Evolutionary conservation across 1,140 invertebrate species (phyloP).

Genomic region (Agrilus planipennis): DNA sequence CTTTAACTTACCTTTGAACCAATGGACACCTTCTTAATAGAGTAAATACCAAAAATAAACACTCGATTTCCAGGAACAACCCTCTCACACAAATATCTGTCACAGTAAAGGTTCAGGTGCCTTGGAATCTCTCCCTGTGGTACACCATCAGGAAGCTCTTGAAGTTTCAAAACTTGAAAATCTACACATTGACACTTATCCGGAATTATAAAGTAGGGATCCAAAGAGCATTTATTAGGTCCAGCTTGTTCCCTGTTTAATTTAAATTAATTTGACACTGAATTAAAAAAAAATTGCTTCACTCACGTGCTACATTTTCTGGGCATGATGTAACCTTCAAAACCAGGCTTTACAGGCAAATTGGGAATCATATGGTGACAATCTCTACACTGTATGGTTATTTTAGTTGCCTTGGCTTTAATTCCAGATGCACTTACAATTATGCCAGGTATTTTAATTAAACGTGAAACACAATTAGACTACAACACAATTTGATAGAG

Average conservation of each 20-base stretch:
- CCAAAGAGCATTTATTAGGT: constrained; percentile 83
- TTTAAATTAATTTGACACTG: not conserved
- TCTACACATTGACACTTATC: constrained; percentile 97
- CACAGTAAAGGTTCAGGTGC: constrained; percentile 90
- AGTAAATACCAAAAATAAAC: constrained; percentile 89
- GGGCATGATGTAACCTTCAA: constrained; percentile 95
- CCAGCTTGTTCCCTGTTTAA: constrained; percentile 77
- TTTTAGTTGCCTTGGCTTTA: constrained; percentile 86
- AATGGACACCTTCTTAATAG: constrained; percentile 81
- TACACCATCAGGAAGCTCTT: constrained; percentile 92
- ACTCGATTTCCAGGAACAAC: constrained; percentile 95
- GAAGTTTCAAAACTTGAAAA: constrained; percentile 82
- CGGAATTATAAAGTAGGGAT: constrained; percentile 96
- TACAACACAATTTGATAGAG: constrained; percentile 37
- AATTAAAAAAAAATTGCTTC: not conserved
- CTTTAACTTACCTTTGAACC: constrained; percentile 36
- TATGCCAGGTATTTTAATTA: constrained; percentile 95
- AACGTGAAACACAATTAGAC: constrained; percentile 84
- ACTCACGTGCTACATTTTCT: constrained; percentile 86
- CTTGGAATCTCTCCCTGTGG: constrained; percentile 98
- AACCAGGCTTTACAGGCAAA: constrained; percentile 81
- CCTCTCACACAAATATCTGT: constrained; percentile 85
- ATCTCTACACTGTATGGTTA: constrained; percentile 91
- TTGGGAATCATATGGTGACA: constrained; percentile 86
- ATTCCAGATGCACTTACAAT: constrained; percentile 89